A percentile compares a stretch with the other conserved stretches of the same genome.
phyloP scores from a whole-genome alignment of 2,888 invertebrate genomes.

The Platycheirus albimanus region DNA sequence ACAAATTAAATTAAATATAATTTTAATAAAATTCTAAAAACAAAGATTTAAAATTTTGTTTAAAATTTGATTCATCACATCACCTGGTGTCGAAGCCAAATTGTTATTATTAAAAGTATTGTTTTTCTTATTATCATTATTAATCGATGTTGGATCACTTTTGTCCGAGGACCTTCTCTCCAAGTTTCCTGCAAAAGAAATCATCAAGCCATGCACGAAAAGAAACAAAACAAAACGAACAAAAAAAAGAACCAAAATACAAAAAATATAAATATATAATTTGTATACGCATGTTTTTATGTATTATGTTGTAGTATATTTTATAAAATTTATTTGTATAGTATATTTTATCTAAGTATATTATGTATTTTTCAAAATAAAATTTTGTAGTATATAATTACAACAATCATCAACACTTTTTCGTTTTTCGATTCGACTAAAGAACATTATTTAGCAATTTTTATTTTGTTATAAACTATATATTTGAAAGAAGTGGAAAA shows the following conservation, averaged over 20 bases:
- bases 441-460: too few species aligned
- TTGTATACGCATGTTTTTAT: slow-evolving; percentile 56
- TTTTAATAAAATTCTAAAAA: neutral
- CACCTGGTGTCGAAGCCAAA: slow-evolving; percentile 83
- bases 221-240: slow-evolving; percentile 75
- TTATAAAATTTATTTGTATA: slow-evolving; percentile 2
- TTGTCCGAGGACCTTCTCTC: slow-evolving; percentile 83
- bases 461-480: neutral
- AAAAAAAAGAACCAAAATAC: slow-evolving; percentile 57
- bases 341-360: too few species aligned
- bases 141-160: slow-evolving; percentile 82
- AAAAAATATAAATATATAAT: slow-evolving; percentile 66
- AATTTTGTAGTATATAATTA: too few species aligned
- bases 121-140: slow-evolving; percentile 82
- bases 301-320: slow-evolving; percentile 59
- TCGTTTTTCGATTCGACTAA: too few species aligned
- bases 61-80: slow-evolving; percentile 68
- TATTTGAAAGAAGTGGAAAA: too few species aligned
- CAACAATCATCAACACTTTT: slow-evolving; percentile 15
- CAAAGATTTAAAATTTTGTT: slow-evolving; percentile 44
- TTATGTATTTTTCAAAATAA: too few species aligned
- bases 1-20: too few species aligned
- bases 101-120: slow-evolving; percentile 83
- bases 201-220: slow-evolving; percentile 83
- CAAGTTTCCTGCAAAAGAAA: slow-evolving; percentile 83